These are phyloP conservation scores for Bombus huntii DNA, from an alignment of 1,140 invertebrate species.

Conservation along the genomic window DNA sequence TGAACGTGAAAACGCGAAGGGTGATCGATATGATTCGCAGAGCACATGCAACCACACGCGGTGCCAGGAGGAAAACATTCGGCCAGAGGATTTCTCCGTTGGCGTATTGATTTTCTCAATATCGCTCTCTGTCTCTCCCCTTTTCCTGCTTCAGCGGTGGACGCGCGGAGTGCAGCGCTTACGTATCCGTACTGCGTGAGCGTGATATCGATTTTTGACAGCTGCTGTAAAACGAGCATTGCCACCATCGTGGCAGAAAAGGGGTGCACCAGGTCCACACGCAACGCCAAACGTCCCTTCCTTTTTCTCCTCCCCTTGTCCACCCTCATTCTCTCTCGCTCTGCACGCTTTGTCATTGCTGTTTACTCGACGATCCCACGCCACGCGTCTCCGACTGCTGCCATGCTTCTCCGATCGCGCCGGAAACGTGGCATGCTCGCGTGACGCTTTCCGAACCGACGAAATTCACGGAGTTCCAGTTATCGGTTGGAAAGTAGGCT, in stretches of 20 bases:
- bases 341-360: neutral
- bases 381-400: conserved; percentile 7
- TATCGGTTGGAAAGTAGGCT: neutral
- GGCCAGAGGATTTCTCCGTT: conserved; percentile 64
- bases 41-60: conserved; percentile 48
- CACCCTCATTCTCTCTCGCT: neutral
- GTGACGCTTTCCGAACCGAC: conserved; percentile 9
- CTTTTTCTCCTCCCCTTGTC: neutral
- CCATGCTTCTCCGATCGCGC: conserved; percentile 10
- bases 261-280: conserved; percentile 47
- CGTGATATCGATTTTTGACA: conserved; percentile 82
- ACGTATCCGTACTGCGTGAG: conserved; percentile 43
- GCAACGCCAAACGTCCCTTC: conserved; percentile 3
- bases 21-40: conserved; percentile 57
- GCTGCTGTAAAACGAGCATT: conserved; percentile 73
- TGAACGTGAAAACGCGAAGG: conserved; percentile 34
- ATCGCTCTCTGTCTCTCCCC: conserved; percentile 50
- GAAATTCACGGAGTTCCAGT: neutral
- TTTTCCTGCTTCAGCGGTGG: conserved; percentile 22
- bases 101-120: conserved; percentile 71
- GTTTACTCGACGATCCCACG: conserved; percentile 41
- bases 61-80: conserved; percentile 55
- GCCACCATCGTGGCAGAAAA: conserved; percentile 17
- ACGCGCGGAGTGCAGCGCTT: conserved; percentile 13
- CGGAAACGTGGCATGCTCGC: conserved; percentile 13